These are phyloP conservation scores for Euplexia lucipara DNA, from an alignment of 2,888 invertebrate genomes.

Conservation along the genomic window DNA sequence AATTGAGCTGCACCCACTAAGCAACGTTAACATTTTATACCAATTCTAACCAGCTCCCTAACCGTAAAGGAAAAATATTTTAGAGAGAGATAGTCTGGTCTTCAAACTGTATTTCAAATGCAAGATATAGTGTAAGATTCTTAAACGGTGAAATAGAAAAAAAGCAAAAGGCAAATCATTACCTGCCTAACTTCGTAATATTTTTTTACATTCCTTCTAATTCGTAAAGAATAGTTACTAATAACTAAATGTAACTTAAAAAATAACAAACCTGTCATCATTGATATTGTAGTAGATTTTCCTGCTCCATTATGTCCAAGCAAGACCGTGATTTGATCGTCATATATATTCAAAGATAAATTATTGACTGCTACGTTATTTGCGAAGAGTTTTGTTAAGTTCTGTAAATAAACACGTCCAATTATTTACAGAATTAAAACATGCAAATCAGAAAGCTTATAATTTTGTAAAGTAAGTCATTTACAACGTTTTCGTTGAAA, in stretches of 20 bases:
- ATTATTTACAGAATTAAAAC: constrained; percentile 1
- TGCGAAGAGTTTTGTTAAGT: constrained; percentile 92
- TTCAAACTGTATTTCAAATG: neutral
- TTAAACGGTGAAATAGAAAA: neutral
- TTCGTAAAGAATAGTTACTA: neutral
- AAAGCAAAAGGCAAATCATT: too few relatives aligned
- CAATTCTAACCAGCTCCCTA: neutral
- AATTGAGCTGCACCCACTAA: constrained; percentile 35
- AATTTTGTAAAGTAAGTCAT: neutral
- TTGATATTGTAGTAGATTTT: constrained; percentile 98
- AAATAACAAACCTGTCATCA: constrained; percentile 94
- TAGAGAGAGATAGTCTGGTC: too few relatives aligned
- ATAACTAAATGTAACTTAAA: neutral
- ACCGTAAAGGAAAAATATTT: neutral
- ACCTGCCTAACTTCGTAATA: too few relatives aligned
- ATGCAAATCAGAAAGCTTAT: neutral
- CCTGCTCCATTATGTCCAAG: constrained; percentile 95
- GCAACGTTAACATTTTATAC: constrained; percentile 3
- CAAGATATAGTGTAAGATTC: neutral
- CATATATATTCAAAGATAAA: constrained; percentile 95
- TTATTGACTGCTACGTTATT: constrained; percentile 92
- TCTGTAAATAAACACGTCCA: constrained; percentile 78
- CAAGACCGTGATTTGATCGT: constrained; percentile 96
- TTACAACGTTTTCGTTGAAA: neutral
- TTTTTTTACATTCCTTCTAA: neutral